Conservation (phyloP, 1,140 invertebrate species). For the Tribolium madens region DNA sequence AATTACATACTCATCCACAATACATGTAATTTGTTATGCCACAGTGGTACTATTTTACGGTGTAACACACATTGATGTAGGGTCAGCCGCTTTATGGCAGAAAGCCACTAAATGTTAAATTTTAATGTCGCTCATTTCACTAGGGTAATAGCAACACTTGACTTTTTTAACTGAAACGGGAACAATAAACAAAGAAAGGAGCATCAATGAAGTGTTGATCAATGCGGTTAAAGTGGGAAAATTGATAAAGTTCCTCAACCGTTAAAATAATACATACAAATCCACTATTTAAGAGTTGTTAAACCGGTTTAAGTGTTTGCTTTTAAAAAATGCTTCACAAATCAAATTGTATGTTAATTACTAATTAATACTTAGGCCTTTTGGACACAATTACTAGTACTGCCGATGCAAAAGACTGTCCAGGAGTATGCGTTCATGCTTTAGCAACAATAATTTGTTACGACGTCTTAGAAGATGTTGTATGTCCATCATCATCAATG, state of each 20-base stretch:
- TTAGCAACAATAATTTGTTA: constrained; percentile 86
- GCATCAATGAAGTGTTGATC: constrained; percentile 5
- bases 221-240: constrained; percentile 23
- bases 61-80: not conserved
- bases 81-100: not conserved
- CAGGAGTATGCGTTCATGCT: constrained; percentile 86
- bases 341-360: constrained; percentile 1
- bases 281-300: constrained; percentile 5
- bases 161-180: not conserved
- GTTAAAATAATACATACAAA: constrained; percentile 23
- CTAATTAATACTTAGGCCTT: constrained; percentile 72
- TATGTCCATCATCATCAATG: constrained; percentile 82
- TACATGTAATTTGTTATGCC: not conserved
- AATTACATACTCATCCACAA: not conserved
- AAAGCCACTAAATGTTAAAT: not conserved
- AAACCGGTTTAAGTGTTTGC: not conserved
- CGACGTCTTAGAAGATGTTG: constrained; percentile 83
- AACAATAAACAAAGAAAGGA: constrained; percentile 7
- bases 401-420: constrained; percentile 84
- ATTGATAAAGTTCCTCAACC: constrained; percentile 16
- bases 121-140: not conserved
- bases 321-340: not conserved
- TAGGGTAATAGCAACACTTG: not conserved
- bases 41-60: not conserved
- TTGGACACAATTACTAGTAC: constrained; percentile 86